Base-by-base conservation (phyloP, 2,797 vertebrate genomes). In the Kryptopterus vitreolus region DNA sequence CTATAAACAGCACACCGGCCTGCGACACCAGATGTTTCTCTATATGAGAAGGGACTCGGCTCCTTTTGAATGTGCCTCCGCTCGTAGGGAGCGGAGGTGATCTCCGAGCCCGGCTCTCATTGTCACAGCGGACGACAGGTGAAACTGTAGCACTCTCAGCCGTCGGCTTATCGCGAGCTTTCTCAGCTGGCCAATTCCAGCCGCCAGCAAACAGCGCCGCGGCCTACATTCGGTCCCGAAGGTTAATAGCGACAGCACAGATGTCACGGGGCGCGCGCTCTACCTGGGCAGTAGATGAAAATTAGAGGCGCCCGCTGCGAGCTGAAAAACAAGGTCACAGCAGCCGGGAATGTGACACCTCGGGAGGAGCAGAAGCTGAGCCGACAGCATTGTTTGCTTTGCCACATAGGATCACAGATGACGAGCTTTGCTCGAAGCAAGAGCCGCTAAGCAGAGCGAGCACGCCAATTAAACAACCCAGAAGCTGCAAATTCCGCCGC, bases 341-440 rank as follows among this genome's bases (percentile, higher is more conserved):
- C 85, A 86, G 83, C 84, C 77, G 76, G n/a, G 83, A 85, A 84
- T 76, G 77, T 80, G 77, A 82, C 86, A 86, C 86, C 83, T 87
- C 83, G 70, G 79, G 79, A 84, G 76, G 79, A 84, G 75, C 73
- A 66, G 70, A 81, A 84, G 84, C 78, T 84, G 81, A 79, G 74
- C 81, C 77, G 82, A 83, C 78, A 84, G 79, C 80, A 84, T 82
- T 85, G 86, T 87, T 81, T 87, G 84, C 77, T 82, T 82, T 86
- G 76, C 84, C 83, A 83, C 83, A 57, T 81, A 77, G 80, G 80
- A 91, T 88, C 91, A 92, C 90, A 93, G 90, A 92, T 90, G 90
- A 93, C 87, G 88, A 93, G 91, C 88, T 92, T 89, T 90, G 92
- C 90, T 92, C 84, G 85, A 91, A 93, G 92, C 90, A 90, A 91